phyloP scores from a whole-genome alignment of 2,797 vertebrate genomes.

The Nannoperca obscura region DNA sequence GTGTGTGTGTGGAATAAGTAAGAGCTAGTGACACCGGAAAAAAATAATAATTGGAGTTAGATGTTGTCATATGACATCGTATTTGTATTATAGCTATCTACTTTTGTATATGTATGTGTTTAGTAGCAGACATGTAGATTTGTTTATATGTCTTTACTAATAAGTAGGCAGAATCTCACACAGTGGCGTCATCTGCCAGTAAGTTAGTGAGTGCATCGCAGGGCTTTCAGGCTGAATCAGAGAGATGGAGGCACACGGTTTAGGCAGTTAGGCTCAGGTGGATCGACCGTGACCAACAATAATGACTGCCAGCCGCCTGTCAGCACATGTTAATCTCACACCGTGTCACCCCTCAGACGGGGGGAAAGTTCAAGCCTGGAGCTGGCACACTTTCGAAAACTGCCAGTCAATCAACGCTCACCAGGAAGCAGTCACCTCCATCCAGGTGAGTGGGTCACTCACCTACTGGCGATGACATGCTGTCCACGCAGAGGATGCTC shows the following conservation, averaged over 20 bases:
- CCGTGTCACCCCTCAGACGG: constrained; percentile 81
- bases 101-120: not conserved
- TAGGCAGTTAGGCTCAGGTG: constrained; percentile 75
- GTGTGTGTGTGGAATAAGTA: constrained; percentile 4
- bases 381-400: constrained; percentile 85
- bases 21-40: constrained; percentile 13
- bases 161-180: constrained; percentile 24
- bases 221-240: constrained; percentile 44
- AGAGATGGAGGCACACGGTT: constrained; percentile 53
- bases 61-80: not conserved
- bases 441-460: constrained; percentile 84
- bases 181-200: constrained; percentile 46
- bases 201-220: constrained; percentile 39
- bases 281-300: constrained; percentile 61
- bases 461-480: constrained; percentile 13
- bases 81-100: constrained; percentile 8
- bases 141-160: constrained; percentile 11
- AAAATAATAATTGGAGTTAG: constrained; percentile 23
- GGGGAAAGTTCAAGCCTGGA: constrained; percentile 89
- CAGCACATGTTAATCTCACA: constrained; percentile 72
- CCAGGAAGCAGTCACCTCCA: constrained; percentile 84
- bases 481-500: constrained; percentile 29
- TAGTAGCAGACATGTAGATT: not conserved
- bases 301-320: constrained; percentile 76
- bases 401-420: constrained; percentile 87